These are phyloP conservation scores for Bombus superbus DNA, from an alignment of 1,140 invertebrate species.

Conservation along the genomic window DNA sequence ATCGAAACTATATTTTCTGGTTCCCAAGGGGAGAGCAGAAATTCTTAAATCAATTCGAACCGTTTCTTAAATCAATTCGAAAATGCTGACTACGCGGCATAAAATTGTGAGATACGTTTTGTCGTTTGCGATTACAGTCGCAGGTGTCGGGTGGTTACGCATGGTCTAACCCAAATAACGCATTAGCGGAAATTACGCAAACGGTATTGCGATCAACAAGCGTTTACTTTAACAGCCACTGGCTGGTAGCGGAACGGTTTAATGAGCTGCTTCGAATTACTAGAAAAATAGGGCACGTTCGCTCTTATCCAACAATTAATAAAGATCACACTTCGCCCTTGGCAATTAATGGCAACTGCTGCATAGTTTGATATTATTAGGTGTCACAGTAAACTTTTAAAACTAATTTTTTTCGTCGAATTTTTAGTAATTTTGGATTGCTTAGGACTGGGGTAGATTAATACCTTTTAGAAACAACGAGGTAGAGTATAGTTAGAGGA, in stretches of 20 bases:
- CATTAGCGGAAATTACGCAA: constrained; percentile 26
- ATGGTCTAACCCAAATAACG: constrained; percentile 3
- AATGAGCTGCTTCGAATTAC: constrained; percentile 13
- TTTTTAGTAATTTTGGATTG: background rate
- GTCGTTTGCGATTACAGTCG: background rate
- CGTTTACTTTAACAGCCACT: constrained; percentile 13
- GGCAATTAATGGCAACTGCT: background rate
- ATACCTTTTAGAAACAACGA: background rate
- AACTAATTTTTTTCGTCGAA: background rate
- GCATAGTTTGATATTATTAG: background rate
- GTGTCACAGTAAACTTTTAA: background rate
- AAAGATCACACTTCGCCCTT: background rate
- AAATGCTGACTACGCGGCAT: background rate
- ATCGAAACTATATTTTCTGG: background rate
- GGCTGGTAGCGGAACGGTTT: background rate
- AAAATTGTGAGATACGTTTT: background rate
- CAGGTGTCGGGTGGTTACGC: background rate
- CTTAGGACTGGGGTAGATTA: background rate
- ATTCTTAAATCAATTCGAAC: background rate
- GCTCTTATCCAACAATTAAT: background rate
- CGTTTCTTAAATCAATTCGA: background rate
- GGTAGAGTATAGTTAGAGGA: background rate
- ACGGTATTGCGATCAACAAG: background rate
- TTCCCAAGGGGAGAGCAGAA: background rate
- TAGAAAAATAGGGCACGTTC: background rate